Percentiles rank a stretch among this genome's conserved stretches.
These are phyloP conservation scores for Catharus fuscescens DNA, from an alignment of 2,113 vertebrate species.

Conservation along the genomic window DNA sequence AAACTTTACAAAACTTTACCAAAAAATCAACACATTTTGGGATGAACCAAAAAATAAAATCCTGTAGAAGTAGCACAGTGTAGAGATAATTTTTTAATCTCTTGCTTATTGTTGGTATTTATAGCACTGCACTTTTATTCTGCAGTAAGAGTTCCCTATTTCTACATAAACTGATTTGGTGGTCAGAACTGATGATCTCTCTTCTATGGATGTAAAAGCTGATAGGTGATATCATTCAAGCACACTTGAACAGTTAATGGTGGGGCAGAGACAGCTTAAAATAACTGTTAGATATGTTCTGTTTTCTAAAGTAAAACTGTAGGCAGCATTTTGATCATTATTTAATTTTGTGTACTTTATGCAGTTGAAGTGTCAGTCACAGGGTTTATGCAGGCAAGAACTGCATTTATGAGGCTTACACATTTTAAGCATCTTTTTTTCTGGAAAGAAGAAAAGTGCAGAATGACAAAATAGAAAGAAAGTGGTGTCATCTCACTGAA, in stretches of 20 bases:
- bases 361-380: neutral
- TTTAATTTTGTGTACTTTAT: neutral
- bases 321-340: neutral
- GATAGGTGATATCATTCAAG: neutral
- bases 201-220: neutral
- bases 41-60: neutral
- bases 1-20: neutral
- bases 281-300: neutral
- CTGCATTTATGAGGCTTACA: neutral
- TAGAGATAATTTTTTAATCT: neutral
- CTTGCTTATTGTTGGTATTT: neutral
- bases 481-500: neutral
- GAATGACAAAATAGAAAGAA: neutral
- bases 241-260: neutral
- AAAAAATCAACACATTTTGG: neutral
- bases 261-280: neutral
- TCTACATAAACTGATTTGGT: neutral
- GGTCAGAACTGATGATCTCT: neutral
- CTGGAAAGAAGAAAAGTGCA: neutral
- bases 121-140: neutral
- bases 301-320: neutral
- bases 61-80: neutral
- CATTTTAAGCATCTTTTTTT: neutral
- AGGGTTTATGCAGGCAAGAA: neutral
- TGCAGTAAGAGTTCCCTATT: neutral